A percentile compares a stretch with the other conserved stretches of the same genome.
These are phyloP conservation scores for Myodes glareolus DNA, from an alignment of 2,113 vertebrate genomes.

Conservation along the genomic window DNA sequence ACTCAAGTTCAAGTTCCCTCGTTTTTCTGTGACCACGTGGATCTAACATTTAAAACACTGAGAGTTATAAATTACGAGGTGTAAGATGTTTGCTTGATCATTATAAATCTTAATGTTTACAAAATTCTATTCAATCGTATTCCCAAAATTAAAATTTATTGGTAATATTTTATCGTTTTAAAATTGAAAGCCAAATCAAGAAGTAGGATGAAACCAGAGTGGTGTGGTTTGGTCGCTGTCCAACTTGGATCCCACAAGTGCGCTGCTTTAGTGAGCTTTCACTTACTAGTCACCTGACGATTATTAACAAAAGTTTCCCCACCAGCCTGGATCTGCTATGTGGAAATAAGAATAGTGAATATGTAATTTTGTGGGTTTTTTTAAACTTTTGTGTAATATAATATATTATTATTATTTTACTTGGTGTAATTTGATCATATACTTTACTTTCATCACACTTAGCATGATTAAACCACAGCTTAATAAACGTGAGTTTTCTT, in stretches of 20 bases:
- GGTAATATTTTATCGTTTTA: conserved; percentile 1
- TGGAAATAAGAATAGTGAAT: not conserved
- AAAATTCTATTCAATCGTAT: not conserved
- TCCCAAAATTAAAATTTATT: not conserved
- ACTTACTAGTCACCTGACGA: not conserved
- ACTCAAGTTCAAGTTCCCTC: not conserved
- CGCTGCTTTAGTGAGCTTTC: not conserved
- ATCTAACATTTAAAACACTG: not conserved
- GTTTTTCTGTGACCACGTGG: not conserved
- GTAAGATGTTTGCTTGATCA: not conserved
- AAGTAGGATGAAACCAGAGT: not conserved
- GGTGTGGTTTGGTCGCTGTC: not conserved
- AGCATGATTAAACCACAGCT: not conserved
- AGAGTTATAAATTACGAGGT: not conserved
- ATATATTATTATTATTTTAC: not conserved
- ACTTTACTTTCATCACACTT: not conserved
- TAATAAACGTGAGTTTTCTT: not conserved
- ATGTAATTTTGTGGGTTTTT: not conserved
- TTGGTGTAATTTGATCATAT: not conserved
- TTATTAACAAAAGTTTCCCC: not conserved
- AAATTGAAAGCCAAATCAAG: conserved; percentile 18
- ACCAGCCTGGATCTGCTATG: not conserved
- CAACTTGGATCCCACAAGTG: not conserved
- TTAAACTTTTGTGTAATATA: not conserved
- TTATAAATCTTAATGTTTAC: not conserved